Base-by-base conservation (phyloP, 1,140 invertebrate species). In the Battus philenor region DNA sequence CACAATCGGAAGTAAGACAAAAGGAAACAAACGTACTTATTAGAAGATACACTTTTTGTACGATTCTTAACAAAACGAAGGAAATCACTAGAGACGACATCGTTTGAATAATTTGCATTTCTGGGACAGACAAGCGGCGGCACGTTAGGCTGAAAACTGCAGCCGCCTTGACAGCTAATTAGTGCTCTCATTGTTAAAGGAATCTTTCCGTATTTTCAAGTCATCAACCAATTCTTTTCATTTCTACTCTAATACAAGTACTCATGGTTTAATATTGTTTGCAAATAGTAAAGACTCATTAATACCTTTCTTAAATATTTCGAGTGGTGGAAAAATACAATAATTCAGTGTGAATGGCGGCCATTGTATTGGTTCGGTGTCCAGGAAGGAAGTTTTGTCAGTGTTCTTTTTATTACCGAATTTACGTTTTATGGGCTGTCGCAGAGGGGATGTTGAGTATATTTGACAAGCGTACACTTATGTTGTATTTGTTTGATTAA, bases 381-480 rank as follows among this genome's bases (percentile, higher is more conserved):
- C 81, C 81, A 83, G 78, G 78, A 82, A 79, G 78, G 67, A 75
- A 82, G 75, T 82, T 85, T 79, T 77, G 70, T 71, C 64, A 62
- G 76, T 66, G 68, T 68, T 75, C 75, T 71, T 85, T 85, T 85
- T 85, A 85, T 81, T 80, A 77, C 70, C 66, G 71, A 82, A 82
- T 85, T 85, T 85, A 77, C 75, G 79, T 85, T 85, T 85, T 85
- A 85, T 78, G 68, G 77, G 45, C 66, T 68, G 73, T 81, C 71
- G 61, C 70, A 66, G 67, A 77, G 72, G 68, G 80, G 73, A 61
- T 49, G 59, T 52, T 65, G 67, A 71, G 67, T 59, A 68, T 75
- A 72, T 80, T 72, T 80, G 74, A 80, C 77, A 80, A 70, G 60
- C 70, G 45, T 59, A 64, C 66, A 63, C 65, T 67, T 64, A 68